phyloP scores from a whole-genome alignment of 2,888 invertebrate species.

The Laspeyria flexula region DNA sequence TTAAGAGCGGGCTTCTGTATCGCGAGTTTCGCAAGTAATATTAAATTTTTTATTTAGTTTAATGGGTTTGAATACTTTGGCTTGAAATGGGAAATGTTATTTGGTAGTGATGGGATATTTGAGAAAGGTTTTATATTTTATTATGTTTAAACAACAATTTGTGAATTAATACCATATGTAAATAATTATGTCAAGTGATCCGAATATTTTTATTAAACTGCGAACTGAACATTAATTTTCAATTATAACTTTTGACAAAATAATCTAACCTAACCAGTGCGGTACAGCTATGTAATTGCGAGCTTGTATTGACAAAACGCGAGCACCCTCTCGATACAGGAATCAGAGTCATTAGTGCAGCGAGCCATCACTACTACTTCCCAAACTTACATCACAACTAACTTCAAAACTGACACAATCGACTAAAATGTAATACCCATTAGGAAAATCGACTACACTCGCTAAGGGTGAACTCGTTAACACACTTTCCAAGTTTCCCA shows the following conservation, averaged over 20 bases:
- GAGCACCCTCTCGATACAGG: slow-evolving; percentile 22
- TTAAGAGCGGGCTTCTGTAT: slow-evolving; percentile 40
- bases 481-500: slow-evolving; percentile 80
- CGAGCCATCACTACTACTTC: slow-evolving; percentile 48
- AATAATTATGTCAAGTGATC: too few relatives aligned
- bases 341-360: slow-evolving; percentile 46
- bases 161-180: too few relatives aligned
- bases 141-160: too few relatives aligned
- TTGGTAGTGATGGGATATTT: not conserved
- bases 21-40: slow-evolving; percentile 26
- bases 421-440: slow-evolving; percentile 71
- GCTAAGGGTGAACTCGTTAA: slow-evolving; percentile 72
- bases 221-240: too few relatives aligned
- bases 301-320: slow-evolving; percentile 6
- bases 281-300: too few relatives aligned
- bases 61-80: slow-evolving; percentile 25
- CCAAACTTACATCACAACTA: slow-evolving; percentile 51
- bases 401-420: slow-evolving; percentile 61
- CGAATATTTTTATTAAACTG: too few relatives aligned
- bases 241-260: not conserved
- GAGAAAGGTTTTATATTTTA: not conserved
- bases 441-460: slow-evolving; percentile 70
- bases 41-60: slow-evolving; percentile 42
- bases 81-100: slow-evolving; percentile 13
- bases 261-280: too few relatives aligned